These are phyloP conservation scores for Neocrepidodera transversa DNA, from an alignment of 2,888 invertebrate genomes.

Conservation along the genomic window DNA sequence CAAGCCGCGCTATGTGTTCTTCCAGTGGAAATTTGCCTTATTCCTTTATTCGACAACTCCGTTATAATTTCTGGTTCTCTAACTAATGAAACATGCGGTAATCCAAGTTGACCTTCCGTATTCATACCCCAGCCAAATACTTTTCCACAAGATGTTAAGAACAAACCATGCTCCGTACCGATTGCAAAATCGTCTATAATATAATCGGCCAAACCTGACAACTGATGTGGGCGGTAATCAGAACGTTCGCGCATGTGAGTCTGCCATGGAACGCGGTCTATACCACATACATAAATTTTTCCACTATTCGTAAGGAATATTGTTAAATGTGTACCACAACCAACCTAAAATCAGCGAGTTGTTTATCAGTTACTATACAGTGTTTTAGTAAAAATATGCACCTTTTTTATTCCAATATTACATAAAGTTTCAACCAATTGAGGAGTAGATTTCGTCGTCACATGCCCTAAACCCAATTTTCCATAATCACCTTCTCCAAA, in stretches of 20 bases:
- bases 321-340: constrained; percentile 70
- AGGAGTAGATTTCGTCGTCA: constrained; percentile 60
- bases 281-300: constrained; percentile 67
- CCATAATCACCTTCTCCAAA: constrained; percentile 74
- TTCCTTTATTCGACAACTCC: constrained; percentile 62
- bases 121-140: constrained; percentile 72
- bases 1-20: constrained; percentile 70
- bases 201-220: constrained; percentile 61
- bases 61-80: constrained; percentile 65
- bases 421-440: constrained; percentile 65
- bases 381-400: constrained; percentile 10
- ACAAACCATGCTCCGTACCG: constrained; percentile 69
- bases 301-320: constrained; percentile 69
- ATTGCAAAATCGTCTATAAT: constrained; percentile 67
- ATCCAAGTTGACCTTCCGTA: constrained; percentile 68
- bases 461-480: constrained; percentile 63
- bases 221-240: constrained; percentile 64
- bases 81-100: constrained; percentile 65
- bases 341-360: constrained; percentile 55
- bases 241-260: constrained; percentile 61
- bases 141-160: constrained; percentile 64
- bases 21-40: constrained; percentile 70
- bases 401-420: constrained; percentile 65
- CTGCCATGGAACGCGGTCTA: constrained; percentile 67
- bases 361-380: too few relatives aligned